Conservation (phyloP, 92 coral and sea anemone genomes). For the Actinostola sp. region DNA sequence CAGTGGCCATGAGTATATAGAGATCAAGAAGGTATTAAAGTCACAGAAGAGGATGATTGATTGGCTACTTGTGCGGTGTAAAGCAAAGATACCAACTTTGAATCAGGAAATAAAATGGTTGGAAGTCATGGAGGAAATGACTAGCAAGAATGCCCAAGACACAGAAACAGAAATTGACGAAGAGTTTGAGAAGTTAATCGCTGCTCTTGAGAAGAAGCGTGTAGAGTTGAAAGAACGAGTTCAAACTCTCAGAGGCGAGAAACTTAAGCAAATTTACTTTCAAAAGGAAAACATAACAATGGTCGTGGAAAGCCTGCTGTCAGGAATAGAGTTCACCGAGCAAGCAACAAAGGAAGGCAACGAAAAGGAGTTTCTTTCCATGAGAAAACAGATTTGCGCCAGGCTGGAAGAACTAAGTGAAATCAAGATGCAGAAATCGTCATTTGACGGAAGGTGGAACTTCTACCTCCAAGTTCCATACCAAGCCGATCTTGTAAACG, state of each 20-base stretch:
- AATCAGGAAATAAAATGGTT: conserved; percentile 1
- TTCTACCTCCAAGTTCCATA: conserved; percentile 10
- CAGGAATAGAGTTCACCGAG: conserved; percentile 38
- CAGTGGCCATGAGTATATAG: conserved; percentile 5
- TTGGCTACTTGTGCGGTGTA: conserved; percentile 31
- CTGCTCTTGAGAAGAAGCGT: conserved; percentile 12
- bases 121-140: conserved; percentile 29
- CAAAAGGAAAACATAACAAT: conserved; percentile 18
- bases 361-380: conserved; percentile 26
- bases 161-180: conserved; percentile 15
- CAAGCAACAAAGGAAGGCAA: conserved; percentile 25
- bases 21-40: conserved; percentile 10
- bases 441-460: conserved; percentile 15
- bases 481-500: not conserved
- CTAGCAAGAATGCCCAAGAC: conserved; percentile 10
- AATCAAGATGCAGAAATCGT: not conserved
- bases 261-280: conserved; percentile 22
- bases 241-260: conserved; percentile 2
- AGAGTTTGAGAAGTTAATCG: conserved; percentile 2
- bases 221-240: conserved; percentile 5
- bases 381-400: conserved; percentile 9
- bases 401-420: conserved; percentile 34
- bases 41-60: conserved; percentile 22
- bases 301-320: conserved; percentile 6
- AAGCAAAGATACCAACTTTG: conserved; percentile 17